Conservation (phyloP, 2,888 invertebrate genomes). For the Caenorhabditis sp. region DNA sequence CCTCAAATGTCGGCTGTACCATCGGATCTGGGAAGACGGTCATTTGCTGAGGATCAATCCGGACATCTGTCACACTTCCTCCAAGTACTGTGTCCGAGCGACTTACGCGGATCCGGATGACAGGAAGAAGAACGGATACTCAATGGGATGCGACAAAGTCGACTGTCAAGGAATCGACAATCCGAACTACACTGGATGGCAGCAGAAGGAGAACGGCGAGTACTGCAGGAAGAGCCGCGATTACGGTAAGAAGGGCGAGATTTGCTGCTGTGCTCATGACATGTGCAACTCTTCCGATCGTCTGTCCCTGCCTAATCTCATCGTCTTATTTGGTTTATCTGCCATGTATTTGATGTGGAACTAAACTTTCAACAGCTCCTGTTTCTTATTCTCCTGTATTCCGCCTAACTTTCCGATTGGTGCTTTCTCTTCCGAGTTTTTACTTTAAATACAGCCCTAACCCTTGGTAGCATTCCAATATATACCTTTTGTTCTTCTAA, state of each 20-base stretch:
- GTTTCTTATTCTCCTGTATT: neutral
- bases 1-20: constrained; percentile 64
- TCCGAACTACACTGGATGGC: constrained; percentile 62
- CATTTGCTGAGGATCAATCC: constrained; percentile 63
- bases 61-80: constrained; percentile 59
- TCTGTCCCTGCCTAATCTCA: neutral
- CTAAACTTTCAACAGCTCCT: neutral
- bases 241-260: constrained; percentile 67
- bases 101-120: constrained; percentile 63
- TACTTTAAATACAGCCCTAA: neutral
- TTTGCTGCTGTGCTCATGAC: constrained; percentile 71
- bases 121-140: constrained; percentile 71
- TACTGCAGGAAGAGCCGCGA: constrained; percentile 66
- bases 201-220: constrained; percentile 35
- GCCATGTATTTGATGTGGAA: constrained; percentile 7
- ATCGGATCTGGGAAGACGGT: constrained; percentile 66
- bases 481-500: no score
- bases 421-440: constrained; percentile 32
- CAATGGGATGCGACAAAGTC: constrained; percentile 70
- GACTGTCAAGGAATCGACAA: constrained; percentile 65
- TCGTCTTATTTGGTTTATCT: neutral
- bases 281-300: constrained; percentile 63
- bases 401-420: constrained; percentile 5
- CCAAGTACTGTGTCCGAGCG: constrained; percentile 61
- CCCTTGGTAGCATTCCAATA: neutral